Percentiles rank a stretch among this genome's conserved stretches.
phyloP scores from a whole-genome alignment of 2,888 invertebrate genomes.

The Lasioglossum lativentre region DNA sequence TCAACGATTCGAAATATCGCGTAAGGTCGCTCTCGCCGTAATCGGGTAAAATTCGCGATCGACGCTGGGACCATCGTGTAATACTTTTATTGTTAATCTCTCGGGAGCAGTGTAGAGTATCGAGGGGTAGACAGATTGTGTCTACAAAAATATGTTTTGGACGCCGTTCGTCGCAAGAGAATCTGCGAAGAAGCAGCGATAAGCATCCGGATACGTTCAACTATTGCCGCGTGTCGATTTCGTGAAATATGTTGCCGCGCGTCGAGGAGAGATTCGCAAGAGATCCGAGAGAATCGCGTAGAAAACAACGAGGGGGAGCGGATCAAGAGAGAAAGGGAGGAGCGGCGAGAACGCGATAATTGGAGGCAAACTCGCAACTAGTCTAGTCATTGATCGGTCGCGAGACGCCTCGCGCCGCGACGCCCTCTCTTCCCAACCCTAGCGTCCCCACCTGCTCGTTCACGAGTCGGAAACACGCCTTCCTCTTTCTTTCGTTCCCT shows the following conservation, averaged over 20 bases:
- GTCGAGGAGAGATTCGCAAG: neutral
- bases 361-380: constrained; percentile 66
- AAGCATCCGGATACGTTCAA: neutral
- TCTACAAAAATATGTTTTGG: neutral
- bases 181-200: neutral
- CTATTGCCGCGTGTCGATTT: neutral
- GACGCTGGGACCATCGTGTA: neutral
- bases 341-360: constrained; percentile 56
- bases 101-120: neutral
- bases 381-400: constrained; percentile 75
- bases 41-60: neutral
- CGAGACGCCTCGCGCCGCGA: constrained; percentile 74
- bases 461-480: constrained; percentile 72
- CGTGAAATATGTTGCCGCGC: neutral
- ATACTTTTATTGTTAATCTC: neutral
- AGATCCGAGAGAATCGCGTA: neutral
- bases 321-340: neutral
- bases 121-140: neutral
- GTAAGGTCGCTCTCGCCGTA: neutral
- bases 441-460: constrained; percentile 63
- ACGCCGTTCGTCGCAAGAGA: neutral
- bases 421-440: constrained; percentile 70
- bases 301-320: constrained; percentile 4
- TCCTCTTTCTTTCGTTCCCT: constrained; percentile 56
- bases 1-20: constrained; percentile 9